These are phyloP conservation scores for Scelioninae gen. 2 DNA, from an alignment of 2,888 invertebrate species.

Conservation along the genomic window DNA sequence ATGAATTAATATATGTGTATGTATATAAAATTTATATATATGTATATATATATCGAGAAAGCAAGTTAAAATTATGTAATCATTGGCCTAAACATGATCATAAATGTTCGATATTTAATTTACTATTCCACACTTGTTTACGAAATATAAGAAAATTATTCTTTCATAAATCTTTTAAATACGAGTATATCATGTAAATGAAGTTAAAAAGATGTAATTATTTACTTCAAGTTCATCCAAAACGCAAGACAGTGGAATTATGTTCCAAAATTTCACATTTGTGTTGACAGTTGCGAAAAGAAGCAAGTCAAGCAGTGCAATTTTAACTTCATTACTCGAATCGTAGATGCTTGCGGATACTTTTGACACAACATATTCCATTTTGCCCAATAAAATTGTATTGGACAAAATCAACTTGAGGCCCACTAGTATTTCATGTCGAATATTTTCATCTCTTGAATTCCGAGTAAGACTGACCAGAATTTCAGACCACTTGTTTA, in stretches of 20 bases:
- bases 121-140: no score
- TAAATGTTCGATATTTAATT: no score
- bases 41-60: no score
- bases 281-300: slow-evolving; percentile 42
- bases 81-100: no score
- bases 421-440: slow-evolving; percentile 56
- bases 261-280: slow-evolving; percentile 55
- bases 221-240: slow-evolving; percentile 60
- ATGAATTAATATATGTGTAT: no score
- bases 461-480: slow-evolving; percentile 47
- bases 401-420: slow-evolving; percentile 57
- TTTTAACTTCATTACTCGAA: slow-evolving; percentile 45
- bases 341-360: slow-evolving; percentile 59
- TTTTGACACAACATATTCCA: slow-evolving; percentile 45
- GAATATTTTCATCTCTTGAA: slow-evolving; percentile 53
- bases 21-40: no score
- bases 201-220: no score
- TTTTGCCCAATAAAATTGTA: slow-evolving; percentile 16
- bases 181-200: no score
- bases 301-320: slow-evolving; percentile 59
- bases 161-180: no score
- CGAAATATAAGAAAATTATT: no score
- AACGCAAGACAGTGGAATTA: slow-evolving; percentile 57
- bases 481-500: slow-evolving; percentile 60
- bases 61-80: no score